phyloP scores from a whole-genome alignment of 2,113 vertebrate genomes.

The Tringa solitaria region DNA sequence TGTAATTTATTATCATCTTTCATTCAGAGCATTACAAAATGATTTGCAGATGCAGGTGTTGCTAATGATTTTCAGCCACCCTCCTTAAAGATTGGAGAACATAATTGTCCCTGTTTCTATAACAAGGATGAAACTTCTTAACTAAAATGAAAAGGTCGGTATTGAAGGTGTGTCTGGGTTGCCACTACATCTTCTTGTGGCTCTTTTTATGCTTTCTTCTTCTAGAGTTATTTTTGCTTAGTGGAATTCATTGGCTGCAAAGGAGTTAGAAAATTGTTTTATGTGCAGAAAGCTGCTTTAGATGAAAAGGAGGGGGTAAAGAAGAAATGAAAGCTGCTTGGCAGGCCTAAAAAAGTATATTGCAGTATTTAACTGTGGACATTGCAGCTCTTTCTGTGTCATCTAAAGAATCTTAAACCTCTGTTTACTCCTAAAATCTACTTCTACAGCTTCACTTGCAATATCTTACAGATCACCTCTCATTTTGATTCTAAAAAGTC shows the following conservation, averaged over 20 bases:
- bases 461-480: not conserved
- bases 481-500: not conserved
- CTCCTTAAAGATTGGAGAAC: slow-evolving; percentile 14
- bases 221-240: not conserved
- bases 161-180: not conserved
- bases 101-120: slow-evolving; percentile 15
- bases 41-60: slow-evolving; percentile 61
- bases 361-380: not conserved
- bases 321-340: not conserved
- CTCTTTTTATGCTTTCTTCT: not conserved
- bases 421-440: not conserved
- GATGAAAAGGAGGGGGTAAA: not conserved
- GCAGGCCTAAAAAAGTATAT: not conserved
- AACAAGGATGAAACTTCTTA: slow-evolving; percentile 22
- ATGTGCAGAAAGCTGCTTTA: not conserved
- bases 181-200: not conserved
- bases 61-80: slow-evolving; percentile 50
- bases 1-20: slow-evolving; percentile 61
- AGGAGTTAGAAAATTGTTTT: not conserved
- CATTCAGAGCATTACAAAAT: slow-evolving; percentile 59
- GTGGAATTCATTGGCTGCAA: not conserved
- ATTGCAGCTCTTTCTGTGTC: not conserved
- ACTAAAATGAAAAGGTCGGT: not conserved
- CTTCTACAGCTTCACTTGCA: not conserved
- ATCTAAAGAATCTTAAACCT: not conserved